Base-by-base conservation (phyloP, 1,140 invertebrate genomes). In the Diachasma alloeum region DNA sequence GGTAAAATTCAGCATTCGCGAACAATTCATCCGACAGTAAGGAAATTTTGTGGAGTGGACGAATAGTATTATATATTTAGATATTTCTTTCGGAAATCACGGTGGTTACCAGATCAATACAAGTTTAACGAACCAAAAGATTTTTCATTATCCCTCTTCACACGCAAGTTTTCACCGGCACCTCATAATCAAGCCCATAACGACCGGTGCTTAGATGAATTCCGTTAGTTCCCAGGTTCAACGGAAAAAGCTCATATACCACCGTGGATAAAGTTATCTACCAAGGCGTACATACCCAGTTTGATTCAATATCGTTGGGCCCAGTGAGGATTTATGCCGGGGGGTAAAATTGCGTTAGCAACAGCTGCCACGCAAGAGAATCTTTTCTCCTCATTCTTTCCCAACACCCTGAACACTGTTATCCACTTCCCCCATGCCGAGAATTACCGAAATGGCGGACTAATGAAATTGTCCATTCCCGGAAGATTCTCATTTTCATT, bases 331-430 rank as follows among this genome's bases (percentile, higher is more conserved):
- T 53, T 53, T 53, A 53, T 53, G 15, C 17, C 48, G 1, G 66
- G 78, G 80, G 83, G 83, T 85, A 77, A 80, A 85, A 85, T 85
- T 85, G 83, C 83, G 79, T 84, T 84, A 83, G 83, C 81, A 81
- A 81, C 83, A 82, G 83, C 83, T 84, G 81, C 80, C 68, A 71
- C 77, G 69, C 10, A 13, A 63, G 59, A 31, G 59, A 63, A 26
- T 63, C 22, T 63, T 63, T 26, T 63, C 59, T 63, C 59, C 59
- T 63, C 59, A 63, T 63, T 63, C 24, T 63, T 63, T 17, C 9
- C 10, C 44, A n/a, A 46, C 44, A 15, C 10, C 48, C 2, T 15
- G n/a, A 53, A 53, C 48, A 53, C 6, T 53, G 48, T 19, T 53
- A 13, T 42, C 39, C 39, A 42, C 13, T 42, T 42, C 13, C 39